Conservation (phyloP, 2,113 vertebrate genomes). For the Carassius gibelio region DNA sequence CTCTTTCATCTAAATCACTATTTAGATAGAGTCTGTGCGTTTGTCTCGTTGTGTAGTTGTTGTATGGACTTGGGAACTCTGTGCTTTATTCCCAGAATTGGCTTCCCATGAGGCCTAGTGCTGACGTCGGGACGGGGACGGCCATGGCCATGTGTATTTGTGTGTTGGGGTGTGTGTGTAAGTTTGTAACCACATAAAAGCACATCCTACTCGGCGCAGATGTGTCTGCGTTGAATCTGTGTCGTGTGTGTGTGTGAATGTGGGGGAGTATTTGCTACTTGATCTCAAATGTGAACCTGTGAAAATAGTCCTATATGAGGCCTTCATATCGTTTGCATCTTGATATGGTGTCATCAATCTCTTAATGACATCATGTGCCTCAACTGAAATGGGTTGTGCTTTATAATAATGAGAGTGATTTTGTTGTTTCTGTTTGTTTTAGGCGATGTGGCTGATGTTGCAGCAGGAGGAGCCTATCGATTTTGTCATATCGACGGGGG, state of each 20-base stretch:
- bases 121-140: slow-evolving; percentile 76
- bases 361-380: too few species aligned
- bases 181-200: slow-evolving; percentile 52
- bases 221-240: slow-evolving; percentile 54
- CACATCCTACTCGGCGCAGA: slow-evolving; percentile 30
- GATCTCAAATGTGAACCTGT: neutral
- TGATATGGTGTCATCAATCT: neutral
- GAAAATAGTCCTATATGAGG: neutral
- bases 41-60: slow-evolving; percentile 19
- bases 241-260: slow-evolving; percentile 19
- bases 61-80: slow-evolving; percentile 59
- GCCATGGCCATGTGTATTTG: slow-evolving; percentile 51
- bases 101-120: slow-evolving; percentile 68
- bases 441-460: slow-evolving; percentile 99
- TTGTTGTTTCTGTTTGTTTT: slow-evolving; percentile 42
- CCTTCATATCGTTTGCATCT: neutral
- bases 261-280: neutral
- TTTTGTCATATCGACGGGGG: slow-evolving; percentile 94
- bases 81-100: slow-evolving; percentile 76
- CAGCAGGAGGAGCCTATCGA: slow-evolving; percentile 90
- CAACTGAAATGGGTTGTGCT: neutral
- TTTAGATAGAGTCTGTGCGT: slow-evolving; percentile 13
- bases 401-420: neutral
- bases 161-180: slow-evolving; percentile 43
- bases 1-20: slow-evolving; percentile 38